Base-by-base conservation (phyloP, 23 tunicate genomes). In the Trididemnum clinides region DNA sequence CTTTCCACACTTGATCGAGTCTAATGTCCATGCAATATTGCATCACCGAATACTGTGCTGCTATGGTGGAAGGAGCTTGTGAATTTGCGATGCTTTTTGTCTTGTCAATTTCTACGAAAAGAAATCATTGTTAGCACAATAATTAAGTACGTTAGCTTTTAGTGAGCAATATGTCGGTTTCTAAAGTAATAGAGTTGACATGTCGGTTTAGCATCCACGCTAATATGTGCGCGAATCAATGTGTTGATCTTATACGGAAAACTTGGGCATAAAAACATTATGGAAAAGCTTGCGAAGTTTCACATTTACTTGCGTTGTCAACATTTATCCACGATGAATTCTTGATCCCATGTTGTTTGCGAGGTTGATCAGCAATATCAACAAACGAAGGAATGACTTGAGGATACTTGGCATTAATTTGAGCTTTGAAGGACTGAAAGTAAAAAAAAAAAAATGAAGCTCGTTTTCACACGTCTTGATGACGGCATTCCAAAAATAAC, bases 1-100 rank as follows among this genome's bases (percentile, higher is more conserved):
- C 81, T 78, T 33, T 78, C 89, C 89, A 85, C 0, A 81, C 70
- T 71, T 80, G 66, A 71, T 90, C 95, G 21, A 90, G 33, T 27
- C 95, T 44, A 21, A 80, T 39, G 75, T 90, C 95, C 23, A 78
- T 63, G 51, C 88, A 51, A 35, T 90, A 90, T 59, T 90, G 95
- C 86, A 90, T 39, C 82, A 77, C 29, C 6, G 84, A 34, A 27
- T 31, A 57, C 4, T 80, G 83, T 28, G 77, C 34, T 0, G 85
- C 63, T 1, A 84, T 54, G 1, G 58, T 4, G 20, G 50, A n/a
- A 0, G 94, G 94, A 29, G 86, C 86, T 63, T 81, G 76, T 3
- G 71, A 64, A 30, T 33, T 85, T 2, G 69, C 36, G 18, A 57
- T 58, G 54, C 78, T 51, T 2, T 77, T 54, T 50, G 29, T 54